phyloP scores from a whole-genome alignment of 2,113 vertebrate species.

The Acrocephalus kingi region DNA sequence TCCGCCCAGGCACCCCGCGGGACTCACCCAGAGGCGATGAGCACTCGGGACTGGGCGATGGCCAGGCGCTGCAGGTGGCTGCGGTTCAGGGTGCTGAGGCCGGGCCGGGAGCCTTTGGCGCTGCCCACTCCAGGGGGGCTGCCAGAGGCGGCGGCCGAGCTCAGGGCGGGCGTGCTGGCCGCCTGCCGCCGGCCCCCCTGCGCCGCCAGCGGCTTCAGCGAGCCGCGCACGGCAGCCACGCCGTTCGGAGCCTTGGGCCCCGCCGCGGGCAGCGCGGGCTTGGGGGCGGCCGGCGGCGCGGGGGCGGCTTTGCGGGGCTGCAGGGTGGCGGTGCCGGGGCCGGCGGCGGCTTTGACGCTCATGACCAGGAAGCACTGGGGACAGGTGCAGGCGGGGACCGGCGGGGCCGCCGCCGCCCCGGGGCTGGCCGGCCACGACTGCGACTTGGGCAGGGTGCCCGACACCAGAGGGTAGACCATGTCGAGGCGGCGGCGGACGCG shows the following conservation, averaged over 20 bases:
- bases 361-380: constrained; percentile 91
- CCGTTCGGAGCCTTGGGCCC: background rate
- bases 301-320: constrained; percentile 50
- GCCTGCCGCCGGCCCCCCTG: constrained; percentile 72
- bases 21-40: constrained; percentile 93
- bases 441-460: constrained; percentile 76
- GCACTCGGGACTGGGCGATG: constrained; percentile 90
- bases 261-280: background rate
- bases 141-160: constrained; percentile 49
- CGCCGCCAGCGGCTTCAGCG: constrained; percentile 70
- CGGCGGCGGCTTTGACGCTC: constrained; percentile 77
- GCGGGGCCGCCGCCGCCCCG: constrained; percentile 25
- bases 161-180: constrained; percentile 66
- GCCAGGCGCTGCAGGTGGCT: constrained; percentile 88
- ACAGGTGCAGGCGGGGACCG: constrained; percentile 81
- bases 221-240: constrained; percentile 1
- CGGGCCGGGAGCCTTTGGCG: constrained; percentile 57
- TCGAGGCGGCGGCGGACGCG: constrained; percentile 84
- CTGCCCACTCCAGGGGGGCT: constrained; percentile 3
- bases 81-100: constrained; percentile 83
- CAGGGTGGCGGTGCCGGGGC: constrained; percentile 45
- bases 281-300: background rate
- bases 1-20: fast-evolving
- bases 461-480: constrained; percentile 82
- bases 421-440: constrained; percentile 77